Evolutionary conservation across 2,113 vertebrate genomes (phyloP), one percentile per base, ranked within the genome.

Genomic region (Festucalex cinctus): DNA sequence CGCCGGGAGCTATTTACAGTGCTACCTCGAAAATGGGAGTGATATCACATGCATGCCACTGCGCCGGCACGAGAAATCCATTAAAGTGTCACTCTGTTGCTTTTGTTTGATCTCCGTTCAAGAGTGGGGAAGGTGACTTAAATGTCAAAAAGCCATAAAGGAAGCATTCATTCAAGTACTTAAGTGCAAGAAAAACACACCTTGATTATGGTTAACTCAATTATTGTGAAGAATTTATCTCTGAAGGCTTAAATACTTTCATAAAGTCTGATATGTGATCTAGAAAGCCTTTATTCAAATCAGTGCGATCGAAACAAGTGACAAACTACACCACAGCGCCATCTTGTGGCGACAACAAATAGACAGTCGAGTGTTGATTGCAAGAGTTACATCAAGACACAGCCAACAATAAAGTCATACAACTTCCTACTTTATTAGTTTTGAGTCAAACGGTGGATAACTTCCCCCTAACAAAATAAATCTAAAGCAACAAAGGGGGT

Each of bases 371-470:
- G 48, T 51, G 7, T 16, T 2, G 13, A 51, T 12, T 54, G 51
- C 24, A 26, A 26, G 51, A 26, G 24, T 54, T 14, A 14, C 2
- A 54, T 26, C 9, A 26, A 26, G 22, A 54, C 2, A 28, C 54
- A 19, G 35, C 32, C 66, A 26, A 68, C 62, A 43, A 37, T 22
- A 16, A 71, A 12, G 26, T 80, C 44, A 85, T 80, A 87, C 81
- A 85, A 77, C 65, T 64, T 43, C 73, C 69, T 82, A 76, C 78
- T 88, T 89, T 86, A 89, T 88, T 87, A 78, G 70, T 64, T 81
- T 76, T 63, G 66, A 85, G 76, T 86, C 75, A 85, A 90, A 88
- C 83, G 78, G 67, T 87, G 73, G 73, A 90, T 86, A 90, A 84
- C 80, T 85, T 88, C 80, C 74, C 74, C 63, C 58, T 76, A 80